Evolutionary conservation across 37 sponge, comb jelly and placozoan species (phyloP), one percentile per base, ranked within the genome.

Genomic region (Chondrilla cf. caribensis): DNA sequence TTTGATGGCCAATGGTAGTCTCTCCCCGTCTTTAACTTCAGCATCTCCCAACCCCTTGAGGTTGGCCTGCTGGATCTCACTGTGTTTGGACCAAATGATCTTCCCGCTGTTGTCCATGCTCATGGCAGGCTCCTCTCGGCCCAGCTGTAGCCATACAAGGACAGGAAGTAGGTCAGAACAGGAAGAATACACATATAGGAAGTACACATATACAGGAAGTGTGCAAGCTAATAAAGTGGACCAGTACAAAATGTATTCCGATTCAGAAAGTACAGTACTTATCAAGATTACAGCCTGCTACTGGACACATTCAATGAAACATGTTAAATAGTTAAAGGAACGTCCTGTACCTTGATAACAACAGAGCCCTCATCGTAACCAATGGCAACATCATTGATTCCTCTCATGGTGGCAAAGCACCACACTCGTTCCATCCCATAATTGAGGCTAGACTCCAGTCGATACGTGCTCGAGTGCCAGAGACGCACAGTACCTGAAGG

Each of bases 391-490:
- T 87, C 87, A 80, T 98, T 98, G 60, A 89, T 86, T 0, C 99
- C 96, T 22, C 87, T 68, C 51, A 93, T 77, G 58, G 85, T 81
- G 18, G 85, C 77, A 24, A 95, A 88, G 25, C 78, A 86, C 99
- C 99, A 98, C 77, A 98, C 92, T 59, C 99, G 83, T 86, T 98
- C 99, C 79, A 98, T 86, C 38, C 99, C 99, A 67, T 98, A 98
- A 83, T 98, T 98, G 59, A 98, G 90, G 7, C 94, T 91, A 57
- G 94, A 93, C 87, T 98, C 99, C 78, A 98, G 94, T 0, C 96
- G 94, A 82, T 98, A 98, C 26, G 96, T 98, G 82, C 82, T 98
- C 29, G 93, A 73, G 58, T 98, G 94, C 99, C 99, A 98, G 29
- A 98, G 58, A 31, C 90, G 72, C 14, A 98, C 86, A 0, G 96